These are phyloP conservation scores for Leptocoma aspasia DNA, from an alignment of 2,113 vertebrate genomes.

Conservation along the genomic window DNA sequence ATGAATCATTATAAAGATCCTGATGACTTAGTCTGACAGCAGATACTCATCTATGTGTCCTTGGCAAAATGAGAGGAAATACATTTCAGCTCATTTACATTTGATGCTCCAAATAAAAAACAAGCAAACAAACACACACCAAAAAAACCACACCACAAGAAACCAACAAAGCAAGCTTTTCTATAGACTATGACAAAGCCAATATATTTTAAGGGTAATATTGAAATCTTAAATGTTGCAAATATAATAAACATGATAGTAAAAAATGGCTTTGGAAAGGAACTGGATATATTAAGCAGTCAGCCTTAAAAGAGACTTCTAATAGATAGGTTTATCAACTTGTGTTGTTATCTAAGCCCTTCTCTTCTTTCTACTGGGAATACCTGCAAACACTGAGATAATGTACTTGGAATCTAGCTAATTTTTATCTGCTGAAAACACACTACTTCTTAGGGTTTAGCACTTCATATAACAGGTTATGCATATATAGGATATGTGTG, in stretches of 20 bases:
- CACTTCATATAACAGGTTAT: neutral
- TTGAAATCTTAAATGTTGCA: neutral
- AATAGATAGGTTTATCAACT: neutral
- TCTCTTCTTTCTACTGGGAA: neutral
- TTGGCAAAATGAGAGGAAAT: neutral
- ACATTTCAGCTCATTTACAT: neutral
- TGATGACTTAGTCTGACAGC: neutral
- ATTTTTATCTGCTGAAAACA: conserved; percentile 17
- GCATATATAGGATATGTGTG: neutral
- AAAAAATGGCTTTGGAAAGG: neutral
- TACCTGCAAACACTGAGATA: neutral
- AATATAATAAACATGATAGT: neutral
- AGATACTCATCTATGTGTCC: neutral
- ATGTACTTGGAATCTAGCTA: neutral
- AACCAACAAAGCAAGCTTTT: neutral
- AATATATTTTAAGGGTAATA: neutral
- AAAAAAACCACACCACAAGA: neutral
- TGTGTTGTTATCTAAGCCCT: neutral
- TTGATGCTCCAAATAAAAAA: neutral
- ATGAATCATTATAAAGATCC: neutral
- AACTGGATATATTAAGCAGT: neutral
- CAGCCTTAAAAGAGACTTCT: neutral
- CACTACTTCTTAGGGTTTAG: neutral
- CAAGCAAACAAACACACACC: neutral
- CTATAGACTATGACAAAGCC: neutral